Evolutionary conservation across 2,888 invertebrate species (phyloP).

Genomic region (Sinentomon sp.): DNA sequence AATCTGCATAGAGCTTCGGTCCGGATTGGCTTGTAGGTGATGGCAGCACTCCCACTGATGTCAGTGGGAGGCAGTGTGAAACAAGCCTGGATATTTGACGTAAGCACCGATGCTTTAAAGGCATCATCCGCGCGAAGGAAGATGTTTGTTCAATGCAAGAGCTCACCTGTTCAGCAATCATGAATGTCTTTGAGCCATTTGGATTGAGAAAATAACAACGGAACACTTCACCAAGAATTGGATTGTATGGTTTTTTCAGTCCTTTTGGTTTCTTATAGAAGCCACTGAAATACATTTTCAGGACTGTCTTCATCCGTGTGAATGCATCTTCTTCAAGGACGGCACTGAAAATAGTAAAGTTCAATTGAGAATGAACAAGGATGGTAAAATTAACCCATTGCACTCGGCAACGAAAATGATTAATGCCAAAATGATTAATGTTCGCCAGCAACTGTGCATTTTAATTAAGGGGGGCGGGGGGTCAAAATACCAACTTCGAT

Average conservation of each 20-base stretch:
- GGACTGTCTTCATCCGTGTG: slow-evolving; percentile 58
- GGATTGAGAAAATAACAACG: slow-evolving; percentile 70
- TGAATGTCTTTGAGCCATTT: slow-evolving; percentile 58
- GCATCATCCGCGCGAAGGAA: too few species aligned
- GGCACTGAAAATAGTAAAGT: slow-evolving; percentile 29
- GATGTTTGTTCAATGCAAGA: not conserved
- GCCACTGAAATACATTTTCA: slow-evolving; percentile 75
- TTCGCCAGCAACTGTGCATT: too few species aligned
- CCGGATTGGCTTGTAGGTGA: too few species aligned
- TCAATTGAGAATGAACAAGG: not conserved
- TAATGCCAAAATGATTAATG: not conserved
- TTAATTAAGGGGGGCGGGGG: too few species aligned
- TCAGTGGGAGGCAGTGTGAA: too few species aligned
- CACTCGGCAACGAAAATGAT: slow-evolving; percentile 2
- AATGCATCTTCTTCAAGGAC: slow-evolving; percentile 62
- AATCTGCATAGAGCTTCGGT: too few species aligned
- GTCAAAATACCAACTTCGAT: too few species aligned
- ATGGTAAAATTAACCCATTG: too few species aligned
- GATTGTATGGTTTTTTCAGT: slow-evolving; percentile 84
- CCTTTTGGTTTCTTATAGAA: slow-evolving; percentile 84
- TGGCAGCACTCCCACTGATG: too few species aligned
- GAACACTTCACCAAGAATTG: slow-evolving; percentile 72
- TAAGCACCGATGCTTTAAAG: too few species aligned
- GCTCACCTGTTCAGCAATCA: slow-evolving; percentile 64
- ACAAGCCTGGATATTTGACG: too few species aligned